These are phyloP conservation scores for Notodonta ziczac DNA, from an alignment of 2,888 invertebrate genomes.

Conservation along the genomic window DNA sequence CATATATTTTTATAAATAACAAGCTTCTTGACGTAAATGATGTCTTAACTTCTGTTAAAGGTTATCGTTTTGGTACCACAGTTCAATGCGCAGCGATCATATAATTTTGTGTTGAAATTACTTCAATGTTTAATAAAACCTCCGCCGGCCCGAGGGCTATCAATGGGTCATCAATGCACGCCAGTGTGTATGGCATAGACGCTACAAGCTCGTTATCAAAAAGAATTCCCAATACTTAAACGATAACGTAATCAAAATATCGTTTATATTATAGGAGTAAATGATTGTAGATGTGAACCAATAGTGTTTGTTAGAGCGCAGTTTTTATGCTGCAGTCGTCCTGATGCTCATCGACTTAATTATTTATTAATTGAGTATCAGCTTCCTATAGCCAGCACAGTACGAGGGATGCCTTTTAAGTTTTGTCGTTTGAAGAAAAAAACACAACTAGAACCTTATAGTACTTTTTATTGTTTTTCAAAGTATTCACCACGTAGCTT, in stretches of 20 bases:
- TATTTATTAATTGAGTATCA: background rate
- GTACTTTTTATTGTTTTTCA: too few species aligned
- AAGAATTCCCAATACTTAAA: slow-evolving; percentile 6
- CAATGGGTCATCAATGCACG: too few species aligned
- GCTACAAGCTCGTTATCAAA: background rate
- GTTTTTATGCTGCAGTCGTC: background rate
- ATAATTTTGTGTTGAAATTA: too few species aligned
- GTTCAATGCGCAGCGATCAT: too few species aligned
- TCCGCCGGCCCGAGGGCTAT: too few species aligned
- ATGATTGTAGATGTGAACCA: background rate
- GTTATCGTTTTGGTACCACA: background rate
- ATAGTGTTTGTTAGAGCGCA: background rate
- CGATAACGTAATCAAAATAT: slow-evolving; percentile 4
- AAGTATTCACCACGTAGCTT: too few species aligned
- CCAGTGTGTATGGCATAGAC: background rate
- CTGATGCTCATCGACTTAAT: background rate
- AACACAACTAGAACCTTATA: too few species aligned
- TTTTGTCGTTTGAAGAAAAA: too few species aligned
- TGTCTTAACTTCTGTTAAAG: background rate
- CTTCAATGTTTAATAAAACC: too few species aligned
- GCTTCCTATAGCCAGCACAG: too few species aligned
- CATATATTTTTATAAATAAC: background rate
- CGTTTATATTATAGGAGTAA: background rate
- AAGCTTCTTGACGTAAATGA: background rate
- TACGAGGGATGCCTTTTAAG: too few species aligned